Percentiles rank a stretch among this genome's conserved stretches.
These are phyloP conservation scores for Pocota personata DNA, from an alignment of 2,888 invertebrate genomes.

Conservation along the genomic window DNA sequence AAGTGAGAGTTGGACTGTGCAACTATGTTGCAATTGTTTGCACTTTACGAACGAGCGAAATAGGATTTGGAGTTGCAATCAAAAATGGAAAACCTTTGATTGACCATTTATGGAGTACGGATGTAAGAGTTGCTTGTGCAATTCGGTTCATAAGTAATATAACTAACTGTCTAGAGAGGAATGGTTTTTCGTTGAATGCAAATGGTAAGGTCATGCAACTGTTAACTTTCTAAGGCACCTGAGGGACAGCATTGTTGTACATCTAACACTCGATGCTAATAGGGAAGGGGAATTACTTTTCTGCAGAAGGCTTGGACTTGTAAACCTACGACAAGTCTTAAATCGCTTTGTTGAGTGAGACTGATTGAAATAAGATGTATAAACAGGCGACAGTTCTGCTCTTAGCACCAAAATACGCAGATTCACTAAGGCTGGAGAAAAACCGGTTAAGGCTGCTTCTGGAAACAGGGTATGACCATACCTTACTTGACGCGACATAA, in stretches of 20 bases:
- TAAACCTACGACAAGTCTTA: too few relatives aligned
- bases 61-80: slow-evolving; percentile 36
- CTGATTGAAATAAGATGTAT: too few relatives aligned
- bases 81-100: slow-evolving; percentile 65
- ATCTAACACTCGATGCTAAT: background rate
- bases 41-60: background rate
- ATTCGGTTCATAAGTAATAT: slow-evolving; percentile 55
- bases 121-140: slow-evolving; percentile 67
- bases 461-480: too few relatives aligned
- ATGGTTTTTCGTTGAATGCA: background rate
- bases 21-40: slow-evolving; percentile 46
- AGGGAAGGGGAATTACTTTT: background rate
- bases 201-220: background rate
- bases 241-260: too few relatives aligned
- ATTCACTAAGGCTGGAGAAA: too few relatives aligned
- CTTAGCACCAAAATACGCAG: too few relatives aligned
- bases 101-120: slow-evolving; percentile 67
- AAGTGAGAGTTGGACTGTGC: slow-evolving; percentile 60
- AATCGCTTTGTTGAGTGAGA: too few relatives aligned
- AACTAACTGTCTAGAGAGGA: slow-evolving; percentile 5
- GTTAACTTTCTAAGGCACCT: background rate
- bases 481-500: too few relatives aligned
- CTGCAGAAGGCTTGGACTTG: too few relatives aligned
- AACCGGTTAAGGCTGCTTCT: too few relatives aligned
- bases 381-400: too few relatives aligned